Evolutionary conservation across 2,888 invertebrate species (phyloP), one percentile per base, ranked within the genome.

Genomic region (Polymixis flavicincta): DNA sequence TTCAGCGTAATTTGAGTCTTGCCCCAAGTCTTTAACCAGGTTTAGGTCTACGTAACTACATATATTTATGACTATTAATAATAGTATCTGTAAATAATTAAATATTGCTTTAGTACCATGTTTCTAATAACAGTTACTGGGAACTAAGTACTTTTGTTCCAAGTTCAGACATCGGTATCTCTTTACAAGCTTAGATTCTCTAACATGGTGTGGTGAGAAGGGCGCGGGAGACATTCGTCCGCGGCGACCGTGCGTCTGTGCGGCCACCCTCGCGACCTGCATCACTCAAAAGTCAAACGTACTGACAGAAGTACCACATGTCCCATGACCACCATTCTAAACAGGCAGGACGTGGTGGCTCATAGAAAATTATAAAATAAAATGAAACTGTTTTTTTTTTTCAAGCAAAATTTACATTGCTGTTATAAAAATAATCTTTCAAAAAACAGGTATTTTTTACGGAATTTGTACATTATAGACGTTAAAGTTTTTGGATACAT

Each of bases 181-280:
- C 48, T 60, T 57, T 37, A 54, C 25, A 60, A 69, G 48, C 52
- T 50, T 61, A 48, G 32, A 84, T 68, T 69, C 67, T 78, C 80
- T 68, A 78, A 76, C 61, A 67, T 67, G 48, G 57, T 70, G 54
- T 73, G 52, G 74, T 71, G 74, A 78, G 75, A 73, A 77, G 76
- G 61, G 70, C 74, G 76, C 73, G 59, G 64, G 76, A 65, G 76
- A 74, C 71, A 68, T 74, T 69, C 75, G 84, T 71, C 78, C 82
- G 85, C 71, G 92, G 92, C 91, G 92, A 89, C 93, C 90, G 89
- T 80, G 81, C 90, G 92, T 92, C 93, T 90, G 91, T 89, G 85
- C 83, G 85, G 81, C 86, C 88, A 76, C 84, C 89, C 82, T 84
- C 85, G 85, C 88, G 87, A 85, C 83, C 84, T 85, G 86, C 84